Evolutionary conservation across 2,888 invertebrate genomes (phyloP).

Genomic region (Sinotaia quadrata): DNA sequence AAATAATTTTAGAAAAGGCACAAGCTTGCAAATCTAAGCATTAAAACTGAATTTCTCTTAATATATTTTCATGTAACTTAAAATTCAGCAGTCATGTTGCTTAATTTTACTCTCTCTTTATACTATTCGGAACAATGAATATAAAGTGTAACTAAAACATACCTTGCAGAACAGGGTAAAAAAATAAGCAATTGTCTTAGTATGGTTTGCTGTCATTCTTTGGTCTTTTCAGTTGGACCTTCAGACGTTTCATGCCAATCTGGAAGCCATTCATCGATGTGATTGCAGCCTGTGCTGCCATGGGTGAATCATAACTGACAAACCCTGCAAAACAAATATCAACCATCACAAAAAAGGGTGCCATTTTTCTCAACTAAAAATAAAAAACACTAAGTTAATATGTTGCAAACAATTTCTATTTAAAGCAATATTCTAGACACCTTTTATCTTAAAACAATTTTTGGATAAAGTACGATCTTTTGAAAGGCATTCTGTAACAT

Average conservation of each 20-base stretch:
- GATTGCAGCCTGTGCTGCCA: constrained; percentile 97
- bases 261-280: constrained; percentile 99
- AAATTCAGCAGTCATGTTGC: neutral
- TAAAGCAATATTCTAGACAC: no score
- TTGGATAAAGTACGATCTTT: no score
- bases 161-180: neutral
- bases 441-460: no score
- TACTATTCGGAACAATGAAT: neutral
- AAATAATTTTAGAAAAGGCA: no score
- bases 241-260: constrained; percentile 99
- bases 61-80: neutral
- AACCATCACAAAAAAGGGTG: neutral
- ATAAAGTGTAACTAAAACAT: neutral
- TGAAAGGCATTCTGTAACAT: no score
- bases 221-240: constrained; percentile 99
- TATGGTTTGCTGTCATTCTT: constrained; percentile 98
- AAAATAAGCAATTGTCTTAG: constrained; percentile 76
- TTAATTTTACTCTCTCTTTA: no score
- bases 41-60: neutral
- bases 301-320: constrained; percentile 99
- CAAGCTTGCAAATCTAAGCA: neutral
- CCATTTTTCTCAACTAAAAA: neutral
- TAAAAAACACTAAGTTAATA: neutral
- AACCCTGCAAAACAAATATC: constrained; percentile 81
- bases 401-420: no score